Evolutionary conservation across 2,113 vertebrate genomes (phyloP).

Genomic region (Hydropotes inermis): DNA sequence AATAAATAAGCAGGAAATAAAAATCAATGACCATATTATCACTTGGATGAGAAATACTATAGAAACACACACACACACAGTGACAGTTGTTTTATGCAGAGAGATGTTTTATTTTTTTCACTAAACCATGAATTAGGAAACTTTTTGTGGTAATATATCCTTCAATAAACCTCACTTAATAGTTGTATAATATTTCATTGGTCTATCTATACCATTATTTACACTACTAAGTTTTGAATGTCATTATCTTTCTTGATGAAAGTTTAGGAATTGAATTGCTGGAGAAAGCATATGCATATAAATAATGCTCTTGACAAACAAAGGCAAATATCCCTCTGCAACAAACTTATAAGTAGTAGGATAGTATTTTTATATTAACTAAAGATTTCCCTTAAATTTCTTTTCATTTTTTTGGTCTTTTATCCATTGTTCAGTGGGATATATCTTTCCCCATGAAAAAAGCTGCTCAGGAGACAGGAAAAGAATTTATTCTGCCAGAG

Average conservation of each 20-base stretch:
- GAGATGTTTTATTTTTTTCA: background rate
- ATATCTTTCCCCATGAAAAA: background rate
- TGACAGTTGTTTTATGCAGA: background rate
- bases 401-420: background rate
- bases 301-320: background rate
- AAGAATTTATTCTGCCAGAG: background rate
- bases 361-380: background rate
- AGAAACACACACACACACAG: rapidly evolving
- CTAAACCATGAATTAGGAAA: background rate
- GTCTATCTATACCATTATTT: background rate
- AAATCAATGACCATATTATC: background rate
- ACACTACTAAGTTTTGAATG: background rate
- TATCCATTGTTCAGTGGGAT: background rate
- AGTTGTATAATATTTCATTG: background rate
- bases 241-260: background rate
- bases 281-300: background rate
- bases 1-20: background rate
- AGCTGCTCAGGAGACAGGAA: background rate
- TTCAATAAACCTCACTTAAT: background rate
- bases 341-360: background rate
- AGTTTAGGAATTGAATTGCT: background rate
- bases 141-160: background rate
- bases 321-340: background rate
- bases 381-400: background rate
- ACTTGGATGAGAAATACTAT: background rate